A percentile compares a stretch with the other conserved stretches of the same genome.
phyloP scores from a whole-genome alignment of 2,113 vertebrate genomes.

The Otolemur garnettii region DNA sequence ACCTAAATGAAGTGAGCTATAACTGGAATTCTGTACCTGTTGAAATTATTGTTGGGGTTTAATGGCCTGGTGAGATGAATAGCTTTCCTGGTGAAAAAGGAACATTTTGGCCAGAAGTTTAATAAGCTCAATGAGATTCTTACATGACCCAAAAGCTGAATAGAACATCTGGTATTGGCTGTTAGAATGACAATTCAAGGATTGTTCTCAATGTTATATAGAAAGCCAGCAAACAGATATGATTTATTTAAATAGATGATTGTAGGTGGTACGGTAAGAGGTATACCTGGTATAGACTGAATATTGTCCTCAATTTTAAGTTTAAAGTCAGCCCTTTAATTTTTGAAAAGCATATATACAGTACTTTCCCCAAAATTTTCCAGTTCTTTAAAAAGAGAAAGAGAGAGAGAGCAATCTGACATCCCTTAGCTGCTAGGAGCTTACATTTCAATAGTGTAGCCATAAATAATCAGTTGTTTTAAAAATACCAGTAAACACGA shows the following conservation, averaged over 20 bases:
- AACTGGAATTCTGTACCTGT: conserved; percentile 72
- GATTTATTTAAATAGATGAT: conserved; percentile 24
- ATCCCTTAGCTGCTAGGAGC: not conserved
- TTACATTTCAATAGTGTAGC: conserved; percentile 12
- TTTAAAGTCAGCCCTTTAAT: not conserved
- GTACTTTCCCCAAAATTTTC: not conserved
- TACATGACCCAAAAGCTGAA: conserved; percentile 60
- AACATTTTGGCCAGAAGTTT: conserved; percentile 73
- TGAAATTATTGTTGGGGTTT: conserved; percentile 78
- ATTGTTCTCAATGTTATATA: not conserved
- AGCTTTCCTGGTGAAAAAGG: conserved; percentile 69
- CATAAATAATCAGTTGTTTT: not conserved
- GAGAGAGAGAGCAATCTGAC: not conserved
- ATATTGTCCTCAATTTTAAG: conserved; percentile 11
- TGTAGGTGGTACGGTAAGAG: not conserved
- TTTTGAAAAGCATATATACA: not conserved
- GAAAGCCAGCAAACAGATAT: conserved; percentile 57
- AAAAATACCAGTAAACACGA: not conserved
- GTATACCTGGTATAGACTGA: not conserved
- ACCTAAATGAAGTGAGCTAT: conserved; percentile 71
- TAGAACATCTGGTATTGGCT: conserved; percentile 68
- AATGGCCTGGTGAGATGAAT: conserved; percentile 79
- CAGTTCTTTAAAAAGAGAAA: not conserved
- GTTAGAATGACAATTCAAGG: conserved; percentile 54
- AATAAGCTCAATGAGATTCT: conserved; percentile 75